Percentiles rank a stretch among this genome's conserved stretches.
These are phyloP conservation scores for Dryomyza anilis DNA, from an alignment of 2,888 invertebrate genomes.

Conservation along the genomic window DNA sequence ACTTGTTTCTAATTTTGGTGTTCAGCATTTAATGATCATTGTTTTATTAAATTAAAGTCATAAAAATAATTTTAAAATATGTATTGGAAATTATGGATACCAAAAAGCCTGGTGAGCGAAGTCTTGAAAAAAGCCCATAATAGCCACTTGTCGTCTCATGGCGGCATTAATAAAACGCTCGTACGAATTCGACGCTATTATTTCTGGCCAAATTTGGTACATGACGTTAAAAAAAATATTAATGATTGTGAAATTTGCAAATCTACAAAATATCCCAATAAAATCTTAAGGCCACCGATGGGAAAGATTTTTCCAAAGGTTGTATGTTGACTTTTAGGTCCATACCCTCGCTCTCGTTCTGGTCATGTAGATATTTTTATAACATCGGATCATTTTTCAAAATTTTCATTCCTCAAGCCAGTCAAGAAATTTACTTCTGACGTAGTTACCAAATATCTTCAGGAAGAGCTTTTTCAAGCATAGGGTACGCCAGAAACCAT, in stretches of 20 bases:
- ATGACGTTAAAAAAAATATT: no score
- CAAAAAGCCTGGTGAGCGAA: background rate
- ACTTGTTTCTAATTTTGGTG: no score
- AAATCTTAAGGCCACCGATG: conserved; percentile 14
- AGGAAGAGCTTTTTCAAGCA: conserved; percentile 5
- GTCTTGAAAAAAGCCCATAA: background rate
- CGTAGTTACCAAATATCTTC: conserved; percentile 15
- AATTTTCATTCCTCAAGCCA: conserved; percentile 2
- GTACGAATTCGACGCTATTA: background rate
- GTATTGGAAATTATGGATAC: conserved; percentile 16
- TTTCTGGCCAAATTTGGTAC: background rate
- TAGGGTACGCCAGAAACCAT: conserved; percentile 25
- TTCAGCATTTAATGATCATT: no score
- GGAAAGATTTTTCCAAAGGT: conserved; percentile 11
- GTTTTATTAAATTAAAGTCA: no score
- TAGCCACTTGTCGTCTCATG: background rate
- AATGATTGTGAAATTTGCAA: background rate
- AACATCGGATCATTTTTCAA: background rate
- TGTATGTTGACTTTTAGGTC: conserved; percentile 14
- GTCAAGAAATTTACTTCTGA: conserved; percentile 3
- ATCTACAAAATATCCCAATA: background rate
- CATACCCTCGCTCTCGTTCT: conserved; percentile 6
- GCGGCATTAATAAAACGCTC: background rate
- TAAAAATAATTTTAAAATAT: no score
- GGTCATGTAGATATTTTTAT: conserved; percentile 15